Percentiles rank a stretch among this genome's conserved stretches.
phyloP scores from a whole-genome alignment of 2,113 vertebrate genomes.

The Cinclus mexicanus region DNA sequence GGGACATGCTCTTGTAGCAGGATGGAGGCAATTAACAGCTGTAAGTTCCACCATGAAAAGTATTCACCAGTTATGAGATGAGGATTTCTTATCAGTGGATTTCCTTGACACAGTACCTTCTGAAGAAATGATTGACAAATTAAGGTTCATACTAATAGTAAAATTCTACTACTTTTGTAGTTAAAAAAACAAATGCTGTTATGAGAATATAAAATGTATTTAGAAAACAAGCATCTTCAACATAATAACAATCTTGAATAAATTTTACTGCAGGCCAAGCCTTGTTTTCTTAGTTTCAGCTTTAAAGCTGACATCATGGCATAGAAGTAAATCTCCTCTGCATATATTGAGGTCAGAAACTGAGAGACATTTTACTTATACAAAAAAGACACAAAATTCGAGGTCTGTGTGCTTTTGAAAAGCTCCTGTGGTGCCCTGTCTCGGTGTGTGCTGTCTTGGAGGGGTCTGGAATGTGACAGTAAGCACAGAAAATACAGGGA shows the following conservation, averaged over 20 bases:
- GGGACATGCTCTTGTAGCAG: neutral
- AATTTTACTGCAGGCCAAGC: neutral
- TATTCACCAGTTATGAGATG: neutral
- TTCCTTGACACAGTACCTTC: neutral
- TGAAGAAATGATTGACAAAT: neutral
- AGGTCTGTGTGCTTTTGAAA: neutral
- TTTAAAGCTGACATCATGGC: neutral
- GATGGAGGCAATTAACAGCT: neutral
- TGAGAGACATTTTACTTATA: neutral
- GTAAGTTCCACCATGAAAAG: neutral
- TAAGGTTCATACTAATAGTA: neutral
- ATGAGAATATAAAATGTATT: neutral
- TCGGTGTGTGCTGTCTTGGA: neutral
- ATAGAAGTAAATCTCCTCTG: neutral
- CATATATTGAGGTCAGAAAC: neutral
- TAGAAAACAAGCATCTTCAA: neutral
- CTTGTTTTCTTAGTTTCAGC: neutral
- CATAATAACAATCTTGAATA: neutral
- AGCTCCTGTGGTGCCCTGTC: neutral
- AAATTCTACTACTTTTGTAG: neutral
- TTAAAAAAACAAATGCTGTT: neutral
- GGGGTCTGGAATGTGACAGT: neutral
- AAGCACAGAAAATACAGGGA: accelerated
- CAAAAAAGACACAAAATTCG: neutral
- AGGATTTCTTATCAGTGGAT: neutral